Evolutionary conservation across 1,140 invertebrate genomes (phyloP).

Genomic region (Doryteuthis pealeii): DNA sequence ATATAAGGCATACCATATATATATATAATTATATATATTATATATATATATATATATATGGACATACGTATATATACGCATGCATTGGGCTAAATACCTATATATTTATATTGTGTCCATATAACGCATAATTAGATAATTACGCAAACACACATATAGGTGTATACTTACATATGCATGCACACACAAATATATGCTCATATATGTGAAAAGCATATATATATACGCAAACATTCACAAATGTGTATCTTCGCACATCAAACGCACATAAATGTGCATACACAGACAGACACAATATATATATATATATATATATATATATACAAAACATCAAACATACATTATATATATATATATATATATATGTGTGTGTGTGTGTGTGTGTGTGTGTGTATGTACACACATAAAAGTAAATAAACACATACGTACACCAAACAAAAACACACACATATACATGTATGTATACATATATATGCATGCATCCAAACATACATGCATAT

Average conservation of each 20-base stretch:
- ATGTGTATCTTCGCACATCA: too few species aligned
- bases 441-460: neutral
- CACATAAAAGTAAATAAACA: neutral
- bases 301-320: neutral
- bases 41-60: too few species aligned
- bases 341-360: neutral
- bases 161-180: neutral
- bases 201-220: neutral
- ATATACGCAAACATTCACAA: too few species aligned
- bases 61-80: too few species aligned
- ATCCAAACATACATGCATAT: neutral
- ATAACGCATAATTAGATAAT: neutral
- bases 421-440: neutral
- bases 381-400: neutral
- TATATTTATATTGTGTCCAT: too few species aligned
- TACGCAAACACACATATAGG: neutral
- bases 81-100: too few species aligned
- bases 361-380: neutral
- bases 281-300: too few species aligned
- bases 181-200: neutral
- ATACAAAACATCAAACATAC: neutral
- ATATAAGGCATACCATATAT: too few species aligned
- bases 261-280: too few species aligned
- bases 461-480: neutral
- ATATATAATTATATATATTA: too few species aligned